Conservation (phyloP, 2,797 vertebrate genomes). For the Tauraco hartlaubi region DNA sequence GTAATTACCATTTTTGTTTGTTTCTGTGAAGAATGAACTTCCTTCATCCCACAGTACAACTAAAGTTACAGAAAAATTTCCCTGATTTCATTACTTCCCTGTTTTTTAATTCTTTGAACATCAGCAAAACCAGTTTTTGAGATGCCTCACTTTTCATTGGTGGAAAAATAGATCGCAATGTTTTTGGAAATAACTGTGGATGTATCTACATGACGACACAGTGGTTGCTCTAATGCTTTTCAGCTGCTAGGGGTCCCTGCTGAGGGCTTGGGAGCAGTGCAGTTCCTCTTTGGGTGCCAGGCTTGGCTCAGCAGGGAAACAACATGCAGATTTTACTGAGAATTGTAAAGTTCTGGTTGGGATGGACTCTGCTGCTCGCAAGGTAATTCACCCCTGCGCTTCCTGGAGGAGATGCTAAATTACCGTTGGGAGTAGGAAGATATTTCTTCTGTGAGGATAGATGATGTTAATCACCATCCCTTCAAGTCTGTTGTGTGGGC, state of each 20-base stretch:
- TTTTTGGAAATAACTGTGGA: neutral
- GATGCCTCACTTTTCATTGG: neutral
- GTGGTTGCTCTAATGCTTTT: neutral
- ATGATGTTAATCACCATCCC: neutral
- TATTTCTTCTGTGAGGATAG: neutral
- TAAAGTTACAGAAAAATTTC: neutral
- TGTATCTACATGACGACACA: neutral
- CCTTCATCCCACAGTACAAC: neutral
- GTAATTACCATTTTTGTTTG: neutral
- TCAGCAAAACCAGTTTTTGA: neutral
- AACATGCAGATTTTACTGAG: neutral
- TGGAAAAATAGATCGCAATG: neutral
- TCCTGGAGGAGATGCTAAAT: neutral
- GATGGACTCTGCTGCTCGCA: neutral
- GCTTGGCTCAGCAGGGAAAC: neutral
- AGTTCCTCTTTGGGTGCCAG: neutral
- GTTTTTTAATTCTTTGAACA: neutral
- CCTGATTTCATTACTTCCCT: neutral
- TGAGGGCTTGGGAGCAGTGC: neutral
- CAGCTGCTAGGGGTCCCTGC: neutral
- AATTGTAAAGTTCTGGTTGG: neutral
- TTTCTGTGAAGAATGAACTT: neutral
- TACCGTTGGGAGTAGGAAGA: neutral
- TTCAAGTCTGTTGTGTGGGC: neutral
- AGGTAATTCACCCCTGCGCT: neutral